A percentile compares a stretch with the other conserved stretches of the same genome.
These are phyloP conservation scores for Protaetia brevitarsis DNA, from an alignment of 1,140 invertebrate genomes.

Conservation along the genomic window DNA sequence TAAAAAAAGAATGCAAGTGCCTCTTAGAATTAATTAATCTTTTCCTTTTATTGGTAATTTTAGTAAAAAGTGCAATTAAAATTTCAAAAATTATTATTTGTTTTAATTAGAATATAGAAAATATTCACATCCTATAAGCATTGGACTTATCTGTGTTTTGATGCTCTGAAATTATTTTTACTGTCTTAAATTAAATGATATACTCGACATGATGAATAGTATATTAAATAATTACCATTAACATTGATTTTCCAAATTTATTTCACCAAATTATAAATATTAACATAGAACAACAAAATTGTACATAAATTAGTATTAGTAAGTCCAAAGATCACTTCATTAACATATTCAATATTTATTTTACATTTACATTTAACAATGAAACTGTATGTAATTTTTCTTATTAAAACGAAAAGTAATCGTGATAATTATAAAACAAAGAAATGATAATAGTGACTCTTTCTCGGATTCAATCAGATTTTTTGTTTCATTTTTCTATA, in stretches of 20 bases:
- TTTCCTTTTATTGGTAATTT: neutral
- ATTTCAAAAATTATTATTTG: slow-evolving; percentile 7
- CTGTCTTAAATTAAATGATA: too few species aligned
- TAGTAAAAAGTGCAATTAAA: slow-evolving; percentile 13
- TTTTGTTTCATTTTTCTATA: neutral
- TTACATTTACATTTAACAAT: neutral
- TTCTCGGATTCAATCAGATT: neutral
- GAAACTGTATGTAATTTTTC: slow-evolving; percentile 7
- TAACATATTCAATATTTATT: neutral
- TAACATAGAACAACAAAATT: too few species aligned
- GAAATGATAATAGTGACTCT: neutral
- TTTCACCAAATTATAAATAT: too few species aligned
- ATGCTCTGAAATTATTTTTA: neutral
- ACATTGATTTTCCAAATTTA: too few species aligned
- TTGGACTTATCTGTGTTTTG: slow-evolving; percentile 2
- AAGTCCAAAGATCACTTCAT: too few species aligned
- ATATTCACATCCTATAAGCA: neutral
- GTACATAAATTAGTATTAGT: too few species aligned
- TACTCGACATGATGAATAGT: too few species aligned
- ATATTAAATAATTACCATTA: too few species aligned
- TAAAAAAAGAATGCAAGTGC: slow-evolving; percentile 9
- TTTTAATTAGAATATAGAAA: slow-evolving; percentile 12
- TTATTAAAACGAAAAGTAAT: neutral
- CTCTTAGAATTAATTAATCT: slow-evolving; percentile 6
- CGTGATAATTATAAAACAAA: slow-evolving; percentile 11